phyloP scores from a whole-genome alignment of 2,113 vertebrate species.

The Sapayoa aenigma region DNA sequence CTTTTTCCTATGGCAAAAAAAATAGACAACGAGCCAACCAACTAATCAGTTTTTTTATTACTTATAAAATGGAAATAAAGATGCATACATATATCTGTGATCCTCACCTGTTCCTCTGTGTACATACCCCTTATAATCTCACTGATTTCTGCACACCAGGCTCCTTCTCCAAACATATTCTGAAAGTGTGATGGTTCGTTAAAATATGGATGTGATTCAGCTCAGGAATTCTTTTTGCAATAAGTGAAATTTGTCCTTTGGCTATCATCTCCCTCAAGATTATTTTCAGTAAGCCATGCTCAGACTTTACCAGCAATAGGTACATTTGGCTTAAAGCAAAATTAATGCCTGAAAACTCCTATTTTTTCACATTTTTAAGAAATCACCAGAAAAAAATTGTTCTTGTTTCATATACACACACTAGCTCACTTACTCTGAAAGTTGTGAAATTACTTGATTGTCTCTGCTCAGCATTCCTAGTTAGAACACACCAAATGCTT shows the following conservation, averaged over 20 bases:
- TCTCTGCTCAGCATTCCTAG: neutral
- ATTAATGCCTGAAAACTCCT: neutral
- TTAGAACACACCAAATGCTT: neutral
- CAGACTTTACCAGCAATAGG: neutral
- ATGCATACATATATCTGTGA: neutral
- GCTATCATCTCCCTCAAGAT: neutral
- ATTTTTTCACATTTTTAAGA: neutral
- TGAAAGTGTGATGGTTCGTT: neutral
- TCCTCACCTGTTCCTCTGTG: neutral
- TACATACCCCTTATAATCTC: neutral
- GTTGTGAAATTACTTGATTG: neutral
- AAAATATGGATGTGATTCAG: neutral
- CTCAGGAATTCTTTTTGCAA: neutral
- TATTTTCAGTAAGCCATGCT: neutral
- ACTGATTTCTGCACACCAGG: neutral
- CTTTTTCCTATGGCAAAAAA: neutral
- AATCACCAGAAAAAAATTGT: neutral
- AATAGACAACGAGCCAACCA: neutral
- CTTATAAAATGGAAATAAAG: neutral
- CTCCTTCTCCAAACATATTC: neutral
- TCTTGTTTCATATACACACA: neutral
- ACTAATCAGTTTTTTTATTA: neutral
- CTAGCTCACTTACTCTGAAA: neutral
- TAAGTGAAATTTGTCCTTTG: neutral
- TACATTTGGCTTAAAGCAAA: neutral